Conservation (phyloP, 2,888 invertebrate species). For the Lasioglossum pauxillum region DNA sequence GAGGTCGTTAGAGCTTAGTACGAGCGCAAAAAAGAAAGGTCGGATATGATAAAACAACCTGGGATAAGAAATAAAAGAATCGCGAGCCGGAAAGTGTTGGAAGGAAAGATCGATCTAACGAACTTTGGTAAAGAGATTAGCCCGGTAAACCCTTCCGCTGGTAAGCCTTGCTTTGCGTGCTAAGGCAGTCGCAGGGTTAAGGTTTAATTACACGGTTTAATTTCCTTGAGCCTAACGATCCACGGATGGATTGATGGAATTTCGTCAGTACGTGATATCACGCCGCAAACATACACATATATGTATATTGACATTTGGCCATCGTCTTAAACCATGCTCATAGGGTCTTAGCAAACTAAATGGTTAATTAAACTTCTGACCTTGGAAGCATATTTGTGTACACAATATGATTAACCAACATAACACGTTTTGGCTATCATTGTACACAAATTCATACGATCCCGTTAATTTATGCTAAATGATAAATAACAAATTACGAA, state of each 20-base stretch:
- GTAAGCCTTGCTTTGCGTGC: slow-evolving; percentile 40
- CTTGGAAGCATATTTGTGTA: background rate
- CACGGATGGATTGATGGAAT: slow-evolving; percentile 66
- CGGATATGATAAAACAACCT: slow-evolving; percentile 29
- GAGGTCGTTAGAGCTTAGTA: slow-evolving; percentile 7
- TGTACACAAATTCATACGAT: background rate
- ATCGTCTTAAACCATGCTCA: slow-evolving; percentile 26
- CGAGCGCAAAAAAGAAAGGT: slow-evolving; percentile 55
- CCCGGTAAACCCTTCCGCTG: slow-evolving; percentile 65
- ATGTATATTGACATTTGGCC: slow-evolving; percentile 14
- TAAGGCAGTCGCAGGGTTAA: slow-evolving; percentile 66
- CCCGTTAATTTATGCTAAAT: background rate
- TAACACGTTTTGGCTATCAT: background rate
- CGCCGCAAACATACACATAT: slow-evolving; percentile 11
- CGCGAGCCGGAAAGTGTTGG: slow-evolving; percentile 59
- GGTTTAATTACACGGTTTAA: slow-evolving; percentile 71
- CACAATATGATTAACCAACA: background rate
- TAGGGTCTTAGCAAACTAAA: slow-evolving; percentile 20
- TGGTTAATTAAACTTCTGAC: slow-evolving; percentile 20
- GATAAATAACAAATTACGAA: background rate
- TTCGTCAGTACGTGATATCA: slow-evolving; percentile 42
- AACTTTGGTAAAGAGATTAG: slow-evolving; percentile 73
- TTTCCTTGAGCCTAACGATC: slow-evolving; percentile 68
- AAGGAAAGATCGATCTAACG: slow-evolving; percentile 70
- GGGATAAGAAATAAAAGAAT: slow-evolving; percentile 63